A percentile compares a stretch with the other conserved stretches of the same genome.
These are phyloP conservation scores for Allolobophora icterica DNA, from an alignment of 2,888 invertebrate genomes.

Conservation along the genomic window DNA sequence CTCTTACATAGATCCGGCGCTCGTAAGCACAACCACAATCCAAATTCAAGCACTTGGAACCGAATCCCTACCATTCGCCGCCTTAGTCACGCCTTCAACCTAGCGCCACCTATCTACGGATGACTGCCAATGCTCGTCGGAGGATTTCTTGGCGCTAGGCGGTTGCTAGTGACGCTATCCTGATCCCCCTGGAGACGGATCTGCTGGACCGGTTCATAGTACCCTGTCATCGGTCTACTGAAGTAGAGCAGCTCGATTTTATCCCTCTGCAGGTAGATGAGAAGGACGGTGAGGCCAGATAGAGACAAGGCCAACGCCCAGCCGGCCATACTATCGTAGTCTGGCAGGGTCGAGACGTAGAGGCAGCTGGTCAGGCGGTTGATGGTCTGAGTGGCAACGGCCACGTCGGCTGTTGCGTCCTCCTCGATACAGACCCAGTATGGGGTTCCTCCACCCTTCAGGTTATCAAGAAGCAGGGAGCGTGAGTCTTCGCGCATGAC, in stretches of 20 bases:
- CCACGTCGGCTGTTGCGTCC: conserved; percentile 40
- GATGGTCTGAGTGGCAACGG: conserved; percentile 24
- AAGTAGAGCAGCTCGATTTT: conserved; percentile 48
- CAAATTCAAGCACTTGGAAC: not conserved
- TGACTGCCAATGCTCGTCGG: not conserved
- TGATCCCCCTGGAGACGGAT: not conserved
- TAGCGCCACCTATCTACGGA: not conserved
- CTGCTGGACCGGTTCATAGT: conserved; percentile 26
- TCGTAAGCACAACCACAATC: not conserved
- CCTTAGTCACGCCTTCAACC: not conserved
- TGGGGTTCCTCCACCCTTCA: conserved; percentile 34
- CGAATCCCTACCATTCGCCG: not conserved
- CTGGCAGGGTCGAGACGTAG: conserved; percentile 41
- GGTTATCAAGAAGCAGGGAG: conserved; percentile 42
- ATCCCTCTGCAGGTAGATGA: conserved; percentile 46
- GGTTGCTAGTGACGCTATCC: not conserved
- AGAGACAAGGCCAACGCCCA: conserved; percentile 40
- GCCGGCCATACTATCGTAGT: conserved; percentile 45
- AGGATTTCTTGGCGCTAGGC: not conserved
- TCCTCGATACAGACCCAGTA: conserved; percentile 46
- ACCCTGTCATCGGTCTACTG: conserved; percentile 32
- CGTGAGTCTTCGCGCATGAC: conserved; percentile 41
- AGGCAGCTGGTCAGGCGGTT: conserved; percentile 44
- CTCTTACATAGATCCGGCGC: not conserved
- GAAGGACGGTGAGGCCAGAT: conserved; percentile 37